Base-by-base conservation (phyloP, 2,113 vertebrate species). In the Oxyura jamaicensis region DNA sequence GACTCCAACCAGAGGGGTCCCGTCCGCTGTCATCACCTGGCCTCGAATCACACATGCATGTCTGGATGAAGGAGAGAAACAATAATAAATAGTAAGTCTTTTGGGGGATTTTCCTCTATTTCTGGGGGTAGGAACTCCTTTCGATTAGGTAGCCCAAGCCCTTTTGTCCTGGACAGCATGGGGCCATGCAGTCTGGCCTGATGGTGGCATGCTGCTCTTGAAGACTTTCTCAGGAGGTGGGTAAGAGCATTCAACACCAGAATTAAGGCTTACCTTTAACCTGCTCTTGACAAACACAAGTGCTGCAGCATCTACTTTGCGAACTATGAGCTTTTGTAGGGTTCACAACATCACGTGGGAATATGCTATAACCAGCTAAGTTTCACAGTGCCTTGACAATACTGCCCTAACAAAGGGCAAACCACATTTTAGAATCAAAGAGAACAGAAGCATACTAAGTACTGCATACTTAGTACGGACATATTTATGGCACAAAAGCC, bases 41-140 rank as follows among this genome's bases (percentile, higher is more conserved):
- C 99, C 99, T 86, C 99, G 99, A 66, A 99, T 99, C 80, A 99
- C 99, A 96, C 99, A 99, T 0, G 98, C 99, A 2, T 99, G 99
- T 74, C 99, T 99, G 97, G 33, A 67, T 3, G 56, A 91, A 87
- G 46, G 31, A 82, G 62, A 90, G 56, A 59, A 67, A 69, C 9
- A 0, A 4, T 8, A 84, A 66, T 50, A 60, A 56, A 55, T 1
- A 29, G 15, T 52, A 69, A 88, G 6, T 22, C 26, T 82, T 79
- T 36, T 28, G 10, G 3, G 44, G 2, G 2, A 36, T 79, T 83
- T 73, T 41, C 21, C 31, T 83, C 48, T 66, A 29, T 10, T 75
- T 41, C 39, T 14, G 7, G n/a, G 42, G 10, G 31, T 90, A 9
- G 3, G 10, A 95, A 68, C 58, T 46, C 13, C 35, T 16, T 35